phyloP scores from a whole-genome alignment of 2,888 invertebrate species.

The Diarsia mendica region DNA sequence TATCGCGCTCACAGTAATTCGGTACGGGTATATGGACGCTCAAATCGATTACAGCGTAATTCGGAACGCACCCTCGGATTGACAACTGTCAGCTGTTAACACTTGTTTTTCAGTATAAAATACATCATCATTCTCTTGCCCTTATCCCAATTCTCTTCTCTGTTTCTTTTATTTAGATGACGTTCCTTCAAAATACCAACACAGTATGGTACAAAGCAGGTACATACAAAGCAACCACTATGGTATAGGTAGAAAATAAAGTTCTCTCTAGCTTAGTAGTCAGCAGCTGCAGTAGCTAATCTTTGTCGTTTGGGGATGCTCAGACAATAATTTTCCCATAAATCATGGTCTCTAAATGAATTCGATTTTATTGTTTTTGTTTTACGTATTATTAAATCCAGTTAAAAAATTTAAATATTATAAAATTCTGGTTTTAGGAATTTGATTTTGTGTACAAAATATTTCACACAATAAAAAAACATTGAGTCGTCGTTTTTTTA shows the following conservation, averaged over 20 bases:
- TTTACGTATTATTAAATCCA: background rate
- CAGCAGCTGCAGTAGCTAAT: conserved; percentile 16
- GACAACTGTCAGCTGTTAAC: no score
- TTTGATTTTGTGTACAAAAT: background rate
- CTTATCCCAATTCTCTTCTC: no score
- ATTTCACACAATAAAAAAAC: background rate
- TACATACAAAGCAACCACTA: no score
- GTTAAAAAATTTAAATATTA: background rate
- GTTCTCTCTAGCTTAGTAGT: background rate
- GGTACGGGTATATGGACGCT: no score
- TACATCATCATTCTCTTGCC: no score
- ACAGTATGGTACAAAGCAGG: background rate
- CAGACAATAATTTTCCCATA: conserved; percentile 14
- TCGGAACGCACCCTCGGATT: no score
- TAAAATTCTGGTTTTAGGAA: background rate
- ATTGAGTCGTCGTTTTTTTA: background rate
- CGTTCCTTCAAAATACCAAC: background rate
- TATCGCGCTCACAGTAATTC: no score
- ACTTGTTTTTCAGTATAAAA: no score
- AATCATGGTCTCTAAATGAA: background rate
- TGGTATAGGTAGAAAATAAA: background rate
- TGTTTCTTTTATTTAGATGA: background rate
- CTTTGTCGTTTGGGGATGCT: conserved; percentile 51
- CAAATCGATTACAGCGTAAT: no score
- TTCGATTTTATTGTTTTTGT: background rate